Evolutionary conservation across 2,113 vertebrate species (phyloP), one percentile per base, ranked within the genome.

Genomic region (Lathamus discolor): DNA sequence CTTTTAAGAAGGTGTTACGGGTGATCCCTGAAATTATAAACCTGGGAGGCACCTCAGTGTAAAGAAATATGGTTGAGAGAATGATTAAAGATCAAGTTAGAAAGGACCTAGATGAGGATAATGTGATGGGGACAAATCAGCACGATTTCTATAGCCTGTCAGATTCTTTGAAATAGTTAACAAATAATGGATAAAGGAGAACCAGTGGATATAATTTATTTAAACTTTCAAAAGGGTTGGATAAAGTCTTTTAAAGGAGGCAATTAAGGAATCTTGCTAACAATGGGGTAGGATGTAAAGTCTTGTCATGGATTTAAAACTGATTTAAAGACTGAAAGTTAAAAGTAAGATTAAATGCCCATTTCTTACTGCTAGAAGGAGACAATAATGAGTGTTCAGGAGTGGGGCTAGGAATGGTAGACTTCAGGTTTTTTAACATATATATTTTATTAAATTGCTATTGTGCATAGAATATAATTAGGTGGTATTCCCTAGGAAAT

Each of bases 101-200:
- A 96, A 97, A 95, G 86, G 83, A 82, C 77, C 52, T 80, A 95
- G 88, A 92, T 96, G 96, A 95, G 88, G 80, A 96, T 96, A 95
- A 92, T 96, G 54, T 95, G 95, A 89, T 85, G 80, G 83, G 70
- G 83, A 94, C 93, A 96, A 96, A 96, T 94, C 92, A 97, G 95
- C 92, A 92, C 81, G 13, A 89, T 95, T 96, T 96, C 96, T 95
- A 95, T 97, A 96, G 95, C 74, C 81, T 94, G 88, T 87, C 81
- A 84, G 92, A 79, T 91, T 97, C 95, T 97, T 96, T 96, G 96
- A 96, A 97, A 97, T 96, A 93, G 92, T 97, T 97, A 97, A 97
- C 96, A 97, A 97, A 97, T 96, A 97, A 96, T 97, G 96, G 96
- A 96, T 96, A 97, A 97, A 97, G 95, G 96, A 91, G 96, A 96